Conservation (phyloP, 2,888 invertebrate species). For the Lasioglossum marginatum region DNA sequence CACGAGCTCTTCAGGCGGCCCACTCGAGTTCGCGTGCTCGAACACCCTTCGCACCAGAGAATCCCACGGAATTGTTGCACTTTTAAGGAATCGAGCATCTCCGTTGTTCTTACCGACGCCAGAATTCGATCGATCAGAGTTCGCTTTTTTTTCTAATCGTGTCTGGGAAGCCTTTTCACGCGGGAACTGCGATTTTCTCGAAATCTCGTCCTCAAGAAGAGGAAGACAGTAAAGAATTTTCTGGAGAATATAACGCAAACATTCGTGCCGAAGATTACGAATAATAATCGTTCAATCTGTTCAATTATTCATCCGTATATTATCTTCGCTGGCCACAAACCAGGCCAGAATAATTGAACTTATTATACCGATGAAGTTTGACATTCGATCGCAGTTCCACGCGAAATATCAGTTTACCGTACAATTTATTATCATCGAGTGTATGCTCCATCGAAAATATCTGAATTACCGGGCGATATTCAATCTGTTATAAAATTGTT, state of each 20-base stretch:
- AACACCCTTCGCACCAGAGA: constrained; percentile 23
- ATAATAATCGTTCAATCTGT: not conserved
- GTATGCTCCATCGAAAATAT: not conserved
- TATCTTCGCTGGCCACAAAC: not conserved
- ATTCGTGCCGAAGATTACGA: not conserved
- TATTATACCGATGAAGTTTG: not conserved
- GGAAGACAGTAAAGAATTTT: not conserved
- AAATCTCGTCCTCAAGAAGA: not conserved
- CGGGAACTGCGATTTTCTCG: not conserved
- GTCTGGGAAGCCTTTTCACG: not conserved
- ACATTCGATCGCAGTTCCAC: not conserved
- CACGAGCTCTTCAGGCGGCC: constrained; percentile 34
- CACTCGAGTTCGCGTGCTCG: constrained; percentile 52
- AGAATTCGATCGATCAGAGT: not conserved
- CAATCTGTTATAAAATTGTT: not conserved
- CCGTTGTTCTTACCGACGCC: not conserved
- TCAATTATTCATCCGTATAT: too few relatives aligned
- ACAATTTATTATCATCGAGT: not conserved
- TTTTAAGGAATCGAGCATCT: constrained; percentile 39
- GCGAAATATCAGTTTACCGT: not conserved
- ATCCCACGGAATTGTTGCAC: constrained; percentile 42
- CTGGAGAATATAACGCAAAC: not conserved
- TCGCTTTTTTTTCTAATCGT: not conserved
- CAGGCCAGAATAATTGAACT: not conserved
- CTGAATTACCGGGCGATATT: not conserved